phyloP scores from a whole-genome alignment of 2,888 invertebrate species.

The Pyrochroa serraticornis region DNA sequence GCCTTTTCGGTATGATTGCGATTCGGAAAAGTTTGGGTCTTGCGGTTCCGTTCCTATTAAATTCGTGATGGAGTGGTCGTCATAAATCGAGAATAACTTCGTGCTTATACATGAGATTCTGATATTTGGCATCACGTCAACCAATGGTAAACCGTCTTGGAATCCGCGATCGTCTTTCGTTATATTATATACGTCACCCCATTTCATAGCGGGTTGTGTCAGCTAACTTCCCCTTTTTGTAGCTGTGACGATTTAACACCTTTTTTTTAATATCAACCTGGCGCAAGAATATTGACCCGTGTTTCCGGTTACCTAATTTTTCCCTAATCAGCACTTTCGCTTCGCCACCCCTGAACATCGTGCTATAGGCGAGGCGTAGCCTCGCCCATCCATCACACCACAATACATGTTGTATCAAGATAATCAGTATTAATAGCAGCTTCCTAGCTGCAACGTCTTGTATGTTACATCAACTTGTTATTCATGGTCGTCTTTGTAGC shows the following conservation, averaged over 20 bases:
- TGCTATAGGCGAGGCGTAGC: slow-evolving; percentile 7
- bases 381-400: slow-evolving; percentile 35
- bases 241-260: slow-evolving; percentile 43
- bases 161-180: slow-evolving; percentile 35
- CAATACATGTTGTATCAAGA: slow-evolving; percentile 39
- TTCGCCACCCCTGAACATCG: slow-evolving; percentile 11
- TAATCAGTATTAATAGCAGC: slow-evolving; percentile 49
- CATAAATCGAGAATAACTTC: slow-evolving; percentile 46
- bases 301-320: slow-evolving; percentile 4
- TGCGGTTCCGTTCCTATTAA: slow-evolving; percentile 20
- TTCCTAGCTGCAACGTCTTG: slow-evolving; percentile 42
- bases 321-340: slow-evolving; percentile 17
- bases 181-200: slow-evolving; percentile 36
- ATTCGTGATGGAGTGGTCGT: slow-evolving; percentile 42
- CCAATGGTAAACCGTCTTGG: slow-evolving; percentile 35
- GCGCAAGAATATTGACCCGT: slow-evolving; percentile 14
- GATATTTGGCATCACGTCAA: slow-evolving; percentile 47
- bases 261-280: slow-evolving; percentile 38
- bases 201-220: slow-evolving; percentile 36
- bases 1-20: neutral
- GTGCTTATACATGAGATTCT: slow-evolving; percentile 48
- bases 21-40: slow-evolving; percentile 16
- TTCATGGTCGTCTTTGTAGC: neutral
- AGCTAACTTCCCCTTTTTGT: slow-evolving; percentile 31
- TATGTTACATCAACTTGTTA: slow-evolving; percentile 33